Conservation (phyloP, 2,888 invertebrate species). For the Girardia tigrina region DNA sequence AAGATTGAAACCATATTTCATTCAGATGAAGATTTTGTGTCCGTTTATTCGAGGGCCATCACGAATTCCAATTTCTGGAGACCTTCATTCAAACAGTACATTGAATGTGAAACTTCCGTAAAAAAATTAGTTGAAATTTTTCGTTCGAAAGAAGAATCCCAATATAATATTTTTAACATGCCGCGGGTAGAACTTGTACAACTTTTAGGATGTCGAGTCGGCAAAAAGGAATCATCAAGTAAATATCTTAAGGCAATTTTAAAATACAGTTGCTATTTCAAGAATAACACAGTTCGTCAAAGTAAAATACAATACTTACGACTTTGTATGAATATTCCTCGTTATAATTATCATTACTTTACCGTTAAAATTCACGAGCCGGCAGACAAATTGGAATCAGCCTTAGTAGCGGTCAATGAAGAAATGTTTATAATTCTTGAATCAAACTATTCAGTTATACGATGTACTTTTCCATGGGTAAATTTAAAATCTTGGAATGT, state of each 20-base stretch:
- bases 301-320: neutral
- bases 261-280: neutral
- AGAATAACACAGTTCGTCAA: neutral
- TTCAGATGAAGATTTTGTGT: neutral
- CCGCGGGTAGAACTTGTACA: neutral
- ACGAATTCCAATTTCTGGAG: neutral
- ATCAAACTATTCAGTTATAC: neutral
- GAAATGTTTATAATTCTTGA: conserved; percentile 16
- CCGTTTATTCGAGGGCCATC: neutral
- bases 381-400: neutral
- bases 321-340: neutral
- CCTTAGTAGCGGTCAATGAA: neutral
- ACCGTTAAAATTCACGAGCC: neutral
- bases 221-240: neutral
- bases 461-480: neutral
- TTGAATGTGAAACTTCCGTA: neutral
- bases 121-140: neutral
- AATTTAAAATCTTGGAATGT: neutral
- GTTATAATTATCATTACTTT: neutral
- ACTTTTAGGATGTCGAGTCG: neutral
- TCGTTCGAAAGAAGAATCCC: neutral
- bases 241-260: neutral
- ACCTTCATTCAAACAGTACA: neutral
- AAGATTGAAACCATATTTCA: neutral
- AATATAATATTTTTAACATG: neutral